phyloP scores from a whole-genome alignment of 2,888 invertebrate species.

The Alcis repandata region DNA sequence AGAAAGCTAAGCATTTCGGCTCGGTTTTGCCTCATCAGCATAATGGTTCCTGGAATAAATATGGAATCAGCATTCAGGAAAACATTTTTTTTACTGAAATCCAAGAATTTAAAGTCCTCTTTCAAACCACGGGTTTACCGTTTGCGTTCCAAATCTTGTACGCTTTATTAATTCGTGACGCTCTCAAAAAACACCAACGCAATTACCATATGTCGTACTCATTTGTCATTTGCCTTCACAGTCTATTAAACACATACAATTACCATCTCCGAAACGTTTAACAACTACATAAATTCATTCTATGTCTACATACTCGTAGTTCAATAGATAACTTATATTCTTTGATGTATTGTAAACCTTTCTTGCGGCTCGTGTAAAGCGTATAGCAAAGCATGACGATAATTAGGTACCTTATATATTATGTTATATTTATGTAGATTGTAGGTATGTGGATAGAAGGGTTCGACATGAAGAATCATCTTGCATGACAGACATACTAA shows the following conservation, averaged over 20 bases:
- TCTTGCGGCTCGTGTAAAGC: too few relatives aligned
- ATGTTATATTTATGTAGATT: too few relatives aligned
- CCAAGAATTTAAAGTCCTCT: background rate
- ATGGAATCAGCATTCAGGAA: background rate
- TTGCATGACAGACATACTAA: too few relatives aligned
- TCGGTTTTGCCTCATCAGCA: conserved; percentile 61
- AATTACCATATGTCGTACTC: background rate
- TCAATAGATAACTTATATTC: too few relatives aligned
- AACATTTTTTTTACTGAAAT: background rate
- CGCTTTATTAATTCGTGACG: background rate
- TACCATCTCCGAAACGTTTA: too few relatives aligned
- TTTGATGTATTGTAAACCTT: too few relatives aligned
- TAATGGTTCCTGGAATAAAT: conserved; percentile 59
- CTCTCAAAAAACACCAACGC: background rate
- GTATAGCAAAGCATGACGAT: too few relatives aligned
- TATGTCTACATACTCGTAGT: too few relatives aligned
- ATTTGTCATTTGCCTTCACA: background rate
- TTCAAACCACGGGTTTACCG: background rate
- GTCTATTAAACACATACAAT: background rate
- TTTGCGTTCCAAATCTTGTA: background rate
- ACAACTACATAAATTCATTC: too few relatives aligned
- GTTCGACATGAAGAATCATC: too few relatives aligned
- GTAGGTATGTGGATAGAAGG: too few relatives aligned
- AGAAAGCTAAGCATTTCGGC: conserved; percentile 74
- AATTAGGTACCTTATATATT: too few relatives aligned